A percentile compares a stretch with the other conserved stretches of the same genome.
phyloP scores from a whole-genome alignment of 2,113 vertebrate genomes.

The Butorides virescens region DNA sequence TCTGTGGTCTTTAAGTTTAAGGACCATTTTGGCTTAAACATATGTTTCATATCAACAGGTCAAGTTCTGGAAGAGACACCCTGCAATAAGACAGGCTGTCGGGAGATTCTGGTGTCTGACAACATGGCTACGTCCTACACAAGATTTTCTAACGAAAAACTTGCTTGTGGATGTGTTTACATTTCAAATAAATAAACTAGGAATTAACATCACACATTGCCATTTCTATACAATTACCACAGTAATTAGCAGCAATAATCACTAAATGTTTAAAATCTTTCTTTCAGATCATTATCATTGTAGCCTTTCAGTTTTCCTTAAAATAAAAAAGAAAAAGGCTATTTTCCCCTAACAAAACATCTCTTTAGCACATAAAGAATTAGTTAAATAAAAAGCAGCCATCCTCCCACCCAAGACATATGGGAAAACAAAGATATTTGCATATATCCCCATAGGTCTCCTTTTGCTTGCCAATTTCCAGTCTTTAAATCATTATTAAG shows the following conservation, averaged over 20 bases:
- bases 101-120: not conserved
- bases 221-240: not conserved
- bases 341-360: not conserved
- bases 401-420: slow-evolving; percentile 7
- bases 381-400: slow-evolving; percentile 10
- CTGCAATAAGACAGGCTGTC: not conserved
- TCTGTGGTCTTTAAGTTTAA: not conserved
- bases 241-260: slow-evolving; percentile 17
- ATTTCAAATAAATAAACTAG: not conserved
- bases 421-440: slow-evolving; percentile 2
- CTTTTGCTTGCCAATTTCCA: not conserved
- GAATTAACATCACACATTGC: not conserved
- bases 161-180: not conserved
- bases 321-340: not conserved
- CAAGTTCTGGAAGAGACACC: not conserved
- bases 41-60: not conserved
- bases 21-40: not conserved
- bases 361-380: slow-evolving; percentile 25
- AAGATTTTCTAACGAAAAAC: not conserved
- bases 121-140: not conserved
- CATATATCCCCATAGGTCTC: slow-evolving; percentile 8
- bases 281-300: not conserved
- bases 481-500: not conserved
- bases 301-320: not conserved
- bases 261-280: not conserved